Percentiles rank a stretch among this genome's conserved stretches.
These are phyloP conservation scores for Noctua janthina DNA, from an alignment of 2,888 invertebrate genomes.

Conservation along the genomic window DNA sequence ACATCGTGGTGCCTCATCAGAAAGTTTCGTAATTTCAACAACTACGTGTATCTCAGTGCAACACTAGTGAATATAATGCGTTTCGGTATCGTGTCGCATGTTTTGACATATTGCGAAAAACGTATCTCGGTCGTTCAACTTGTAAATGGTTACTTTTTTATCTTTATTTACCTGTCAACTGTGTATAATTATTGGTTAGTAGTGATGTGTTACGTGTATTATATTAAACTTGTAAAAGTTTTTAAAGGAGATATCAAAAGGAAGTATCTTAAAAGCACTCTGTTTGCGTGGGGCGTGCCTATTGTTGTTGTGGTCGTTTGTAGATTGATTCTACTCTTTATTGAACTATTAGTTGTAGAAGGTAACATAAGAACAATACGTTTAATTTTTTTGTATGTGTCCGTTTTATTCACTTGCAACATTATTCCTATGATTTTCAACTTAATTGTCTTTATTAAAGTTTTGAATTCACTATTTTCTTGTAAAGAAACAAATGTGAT, in stretches of 20 bases:
- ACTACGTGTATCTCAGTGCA: slow-evolving; percentile 40
- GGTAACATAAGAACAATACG: background rate
- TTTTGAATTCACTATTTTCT: slow-evolving; percentile 12
- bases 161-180: background rate
- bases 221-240: slow-evolving; percentile 38
- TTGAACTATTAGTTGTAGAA: slow-evolving; percentile 3
- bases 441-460: slow-evolving; percentile 29
- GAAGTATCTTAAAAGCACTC: slow-evolving; percentile 32
- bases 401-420: background rate
- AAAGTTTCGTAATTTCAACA: slow-evolving; percentile 47
- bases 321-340: slow-evolving; percentile 13
- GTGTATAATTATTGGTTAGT: slow-evolving; percentile 44
- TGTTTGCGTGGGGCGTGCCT: slow-evolving; percentile 49
- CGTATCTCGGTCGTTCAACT: background rate
- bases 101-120: slow-evolving; percentile 4
- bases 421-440: slow-evolving; percentile 34
- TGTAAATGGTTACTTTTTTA: background rate
- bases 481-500: background rate
- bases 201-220: slow-evolving; percentile 41
- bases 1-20: slow-evolving; percentile 43
- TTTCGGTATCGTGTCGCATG: slow-evolving; percentile 1
- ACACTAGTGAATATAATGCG: slow-evolving; percentile 43
- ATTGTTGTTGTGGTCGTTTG: background rate
- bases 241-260: slow-evolving; percentile 12
- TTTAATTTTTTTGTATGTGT: background rate